phyloP scores from a whole-genome alignment of 2,888 invertebrate species.

The Sipha maydis region DNA sequence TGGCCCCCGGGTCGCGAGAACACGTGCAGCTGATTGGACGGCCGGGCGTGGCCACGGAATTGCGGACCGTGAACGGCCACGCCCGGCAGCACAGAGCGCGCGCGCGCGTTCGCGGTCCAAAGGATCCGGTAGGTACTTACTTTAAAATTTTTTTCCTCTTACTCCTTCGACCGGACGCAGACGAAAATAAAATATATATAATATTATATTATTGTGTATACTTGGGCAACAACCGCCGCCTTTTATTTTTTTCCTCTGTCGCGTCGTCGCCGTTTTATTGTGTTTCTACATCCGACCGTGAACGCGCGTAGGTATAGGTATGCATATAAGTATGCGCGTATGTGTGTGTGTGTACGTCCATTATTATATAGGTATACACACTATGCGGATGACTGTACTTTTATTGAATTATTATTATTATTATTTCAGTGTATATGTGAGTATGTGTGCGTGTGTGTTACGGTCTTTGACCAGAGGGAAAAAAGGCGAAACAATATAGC shows the following conservation, averaged over 20 bases:
- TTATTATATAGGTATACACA: not conserved
- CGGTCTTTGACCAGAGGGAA: not conserved
- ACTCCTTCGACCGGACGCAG: conserved; percentile 40
- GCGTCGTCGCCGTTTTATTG: conserved; percentile 45
- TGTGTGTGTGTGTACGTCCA: not conserved
- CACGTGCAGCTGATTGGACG: conserved; percentile 28
- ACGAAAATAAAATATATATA: not conserved
- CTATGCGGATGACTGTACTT: not conserved
- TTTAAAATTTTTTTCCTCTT: not conserved
- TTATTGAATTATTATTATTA: not conserved
- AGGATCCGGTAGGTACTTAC: conserved; percentile 13
- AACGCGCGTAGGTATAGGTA: not conserved
- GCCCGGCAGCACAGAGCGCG: not conserved
- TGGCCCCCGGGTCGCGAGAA: not conserved
- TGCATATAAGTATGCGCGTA: conserved; percentile 7
- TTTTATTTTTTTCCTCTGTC: conserved; percentile 25
- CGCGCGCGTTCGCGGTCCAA: not conserved
- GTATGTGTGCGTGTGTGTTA: not conserved
- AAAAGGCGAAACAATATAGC: not conserved
- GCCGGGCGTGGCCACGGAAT: conserved; percentile 5
- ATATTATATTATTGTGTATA: not conserved
- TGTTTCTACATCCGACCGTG: conserved; percentile 50
- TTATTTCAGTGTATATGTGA: no score
- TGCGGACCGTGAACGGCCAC: not conserved
- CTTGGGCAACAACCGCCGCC: conserved; percentile 13